phyloP scores from a whole-genome alignment of 2,113 vertebrate species.

The Kobus ellipsiprymnus region DNA sequence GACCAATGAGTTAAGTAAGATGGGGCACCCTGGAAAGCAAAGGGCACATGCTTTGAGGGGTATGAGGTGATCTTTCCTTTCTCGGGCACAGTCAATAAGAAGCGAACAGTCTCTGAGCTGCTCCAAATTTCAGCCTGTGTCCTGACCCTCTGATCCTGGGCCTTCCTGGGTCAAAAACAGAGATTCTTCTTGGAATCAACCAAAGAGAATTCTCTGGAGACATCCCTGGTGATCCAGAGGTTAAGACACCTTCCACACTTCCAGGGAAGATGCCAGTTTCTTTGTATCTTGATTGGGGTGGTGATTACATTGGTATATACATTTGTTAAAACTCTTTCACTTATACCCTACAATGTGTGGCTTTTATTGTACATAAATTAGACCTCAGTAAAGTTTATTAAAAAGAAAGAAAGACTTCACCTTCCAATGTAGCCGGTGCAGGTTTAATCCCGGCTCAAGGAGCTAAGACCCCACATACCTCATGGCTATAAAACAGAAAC shows the following conservation, averaged over 20 bases:
- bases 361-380: background rate
- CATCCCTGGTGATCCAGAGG: background rate
- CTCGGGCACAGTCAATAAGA: background rate
- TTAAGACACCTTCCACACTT: background rate
- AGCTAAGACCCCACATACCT: background rate
- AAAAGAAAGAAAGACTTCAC: background rate
- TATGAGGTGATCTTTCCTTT: background rate
- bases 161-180: background rate
- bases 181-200: background rate
- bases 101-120: background rate
- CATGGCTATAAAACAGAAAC: background rate
- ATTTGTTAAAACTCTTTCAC: background rate
- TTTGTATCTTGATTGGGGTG: background rate
- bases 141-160: background rate
- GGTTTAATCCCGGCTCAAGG: background rate
- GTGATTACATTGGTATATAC: background rate
- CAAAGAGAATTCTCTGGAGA: background rate
- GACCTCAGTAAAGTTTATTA: background rate
- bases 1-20: background rate
- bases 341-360: background rate
- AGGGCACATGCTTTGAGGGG: background rate
- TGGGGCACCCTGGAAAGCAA: background rate
- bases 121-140: background rate
- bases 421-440: background rate
- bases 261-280: background rate